Conservation (phyloP, 1,140 invertebrate species). For the Drosophila lini region DNA sequence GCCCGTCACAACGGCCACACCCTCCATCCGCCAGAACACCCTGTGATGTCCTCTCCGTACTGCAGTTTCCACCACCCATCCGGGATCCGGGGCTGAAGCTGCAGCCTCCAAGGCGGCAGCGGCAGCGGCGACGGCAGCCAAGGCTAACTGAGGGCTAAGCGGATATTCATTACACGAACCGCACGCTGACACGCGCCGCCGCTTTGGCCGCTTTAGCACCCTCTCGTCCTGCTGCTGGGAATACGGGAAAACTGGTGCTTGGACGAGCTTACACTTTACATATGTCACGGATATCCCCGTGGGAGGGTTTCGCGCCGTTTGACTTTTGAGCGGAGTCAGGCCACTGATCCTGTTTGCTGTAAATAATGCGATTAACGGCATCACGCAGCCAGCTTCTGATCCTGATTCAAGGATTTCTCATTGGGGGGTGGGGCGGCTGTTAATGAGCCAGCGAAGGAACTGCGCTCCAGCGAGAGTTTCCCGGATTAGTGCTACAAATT, state of each 20-base stretch:
- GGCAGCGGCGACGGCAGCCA: slow-evolving; percentile 13
- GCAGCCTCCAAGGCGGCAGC: slow-evolving; percentile 34
- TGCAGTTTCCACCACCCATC: slow-evolving; percentile 47
- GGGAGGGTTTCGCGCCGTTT: slow-evolving; percentile 77
- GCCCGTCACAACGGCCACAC: slow-evolving; percentile 65
- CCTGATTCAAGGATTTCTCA: slow-evolving; percentile 26
- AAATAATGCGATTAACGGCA: slow-evolving; percentile 85
- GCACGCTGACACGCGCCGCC: slow-evolving; percentile 77
- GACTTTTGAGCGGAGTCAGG: slow-evolving; percentile 72
- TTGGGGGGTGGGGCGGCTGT: slow-evolving; percentile 16
- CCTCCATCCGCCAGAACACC: slow-evolving; percentile 28
- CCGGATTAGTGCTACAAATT: slow-evolving; percentile 77
- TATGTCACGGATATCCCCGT: slow-evolving; percentile 84
- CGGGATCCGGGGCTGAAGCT: slow-evolving; percentile 9
- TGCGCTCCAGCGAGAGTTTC: slow-evolving; percentile 36
- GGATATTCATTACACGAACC: slow-evolving; percentile 84
- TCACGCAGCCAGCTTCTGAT: slow-evolving; percentile 64
- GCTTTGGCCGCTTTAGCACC: slow-evolving; percentile 82
- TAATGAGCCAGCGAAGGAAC: slow-evolving; percentile 70
- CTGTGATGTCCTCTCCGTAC: background rate
- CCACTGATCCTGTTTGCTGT: slow-evolving; percentile 84
- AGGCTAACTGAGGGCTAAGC: slow-evolving; percentile 61
- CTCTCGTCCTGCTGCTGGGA: slow-evolving; percentile 26
- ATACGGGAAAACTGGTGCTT: slow-evolving; percentile 40
- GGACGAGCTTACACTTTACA: slow-evolving; percentile 83